phyloP scores from a whole-genome alignment of 2,797 vertebrate genomes.

The Danio tinwini region DNA sequence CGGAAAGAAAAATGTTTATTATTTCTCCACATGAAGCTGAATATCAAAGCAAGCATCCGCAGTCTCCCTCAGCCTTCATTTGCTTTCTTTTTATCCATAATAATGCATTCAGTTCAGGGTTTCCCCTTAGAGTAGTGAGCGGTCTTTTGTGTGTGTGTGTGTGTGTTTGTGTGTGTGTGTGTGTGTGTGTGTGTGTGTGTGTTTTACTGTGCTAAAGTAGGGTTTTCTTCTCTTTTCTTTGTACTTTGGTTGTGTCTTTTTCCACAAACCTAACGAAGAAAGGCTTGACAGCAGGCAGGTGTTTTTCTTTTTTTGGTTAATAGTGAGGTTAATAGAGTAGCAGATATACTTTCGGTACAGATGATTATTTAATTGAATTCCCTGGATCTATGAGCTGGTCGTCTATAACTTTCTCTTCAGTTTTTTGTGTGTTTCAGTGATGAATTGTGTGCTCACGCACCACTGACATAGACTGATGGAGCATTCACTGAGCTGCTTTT shows the following conservation, averaged over 20 bases:
- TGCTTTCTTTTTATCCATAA: slow-evolving; percentile 31
- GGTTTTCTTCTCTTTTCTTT: slow-evolving; percentile 19
- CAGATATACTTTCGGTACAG: slow-evolving; percentile 9
- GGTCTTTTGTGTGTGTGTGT: slow-evolving; percentile 11
- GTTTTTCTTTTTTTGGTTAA: neutral
- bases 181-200: too few relatives aligned
- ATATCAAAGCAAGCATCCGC: slow-evolving; percentile 38
- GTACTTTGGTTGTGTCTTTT: slow-evolving; percentile 2
- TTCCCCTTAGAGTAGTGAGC: slow-evolving; percentile 12
- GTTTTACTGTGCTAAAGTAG: slow-evolving; percentile 4
- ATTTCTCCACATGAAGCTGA: slow-evolving; percentile 49
- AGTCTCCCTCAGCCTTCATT: neutral
- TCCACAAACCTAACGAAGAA: slow-evolving; percentile 22
- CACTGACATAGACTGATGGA: slow-evolving; percentile 17
- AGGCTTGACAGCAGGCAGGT: slow-evolving; percentile 37
- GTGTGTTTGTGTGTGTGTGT: too few relatives aligned
- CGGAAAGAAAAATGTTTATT: slow-evolving; percentile 45
- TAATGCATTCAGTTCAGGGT: slow-evolving; percentile 33
- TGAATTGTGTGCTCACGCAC: slow-evolving; percentile 7
- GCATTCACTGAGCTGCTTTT: slow-evolving; percentile 12
- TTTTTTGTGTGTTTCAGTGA: neutral
- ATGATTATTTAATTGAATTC: neutral
- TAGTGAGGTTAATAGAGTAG: neutral
- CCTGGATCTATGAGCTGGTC: neutral
- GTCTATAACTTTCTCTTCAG: slow-evolving; percentile 1